These are phyloP conservation scores for Aix galericulata DNA, from an alignment of 2,113 vertebrate genomes.

Conservation along the genomic window DNA sequence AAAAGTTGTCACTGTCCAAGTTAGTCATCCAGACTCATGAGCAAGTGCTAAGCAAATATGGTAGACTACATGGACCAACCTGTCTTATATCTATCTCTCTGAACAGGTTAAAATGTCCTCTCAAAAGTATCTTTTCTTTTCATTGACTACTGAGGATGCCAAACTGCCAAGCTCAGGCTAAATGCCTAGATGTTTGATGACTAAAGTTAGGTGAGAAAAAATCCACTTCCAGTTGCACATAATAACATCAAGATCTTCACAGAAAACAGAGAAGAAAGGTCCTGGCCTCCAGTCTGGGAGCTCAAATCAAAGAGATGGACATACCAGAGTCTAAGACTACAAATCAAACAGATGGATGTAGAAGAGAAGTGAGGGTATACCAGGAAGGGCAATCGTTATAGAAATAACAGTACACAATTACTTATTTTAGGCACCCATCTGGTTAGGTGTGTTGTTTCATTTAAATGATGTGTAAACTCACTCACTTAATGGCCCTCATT, in stretches of 20 bases:
- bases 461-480: conserved; percentile 69
- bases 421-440: conserved; percentile 54
- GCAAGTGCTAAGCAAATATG: background rate
- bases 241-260: background rate
- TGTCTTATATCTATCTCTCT: background rate
- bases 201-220: background rate
- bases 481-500: conserved; percentile 61
- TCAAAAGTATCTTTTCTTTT: background rate
- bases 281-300: background rate
- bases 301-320: conserved; percentile 25
- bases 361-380: conserved; percentile 6
- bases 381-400: conserved; percentile 20
- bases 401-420: conserved; percentile 55
- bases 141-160: background rate
- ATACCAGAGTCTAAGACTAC: background rate
- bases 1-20: background rate
- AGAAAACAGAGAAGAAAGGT: background rate
- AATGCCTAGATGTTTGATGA: background rate
- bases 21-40: background rate
- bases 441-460: conserved; percentile 65
- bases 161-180: background rate
- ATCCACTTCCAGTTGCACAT: background rate
- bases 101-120: background rate
- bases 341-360: conserved; percentile 36
- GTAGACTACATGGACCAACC: background rate